Evolutionary conservation across 1,140 invertebrate species (phyloP), one percentile per base, ranked within the genome.

Genomic region (Drosophila repleta): DNA sequence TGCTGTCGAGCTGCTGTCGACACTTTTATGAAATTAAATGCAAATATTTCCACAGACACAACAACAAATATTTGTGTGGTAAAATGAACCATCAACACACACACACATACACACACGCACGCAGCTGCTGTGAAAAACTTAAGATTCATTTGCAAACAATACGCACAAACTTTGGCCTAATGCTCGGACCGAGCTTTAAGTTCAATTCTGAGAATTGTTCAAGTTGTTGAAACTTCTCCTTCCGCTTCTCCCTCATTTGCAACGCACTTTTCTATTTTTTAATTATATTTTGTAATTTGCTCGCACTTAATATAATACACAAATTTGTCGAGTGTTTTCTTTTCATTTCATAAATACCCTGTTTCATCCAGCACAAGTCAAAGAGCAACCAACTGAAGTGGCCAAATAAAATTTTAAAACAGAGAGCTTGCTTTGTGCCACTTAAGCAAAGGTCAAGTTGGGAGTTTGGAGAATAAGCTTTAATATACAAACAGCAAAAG

Each of bases 111-210:
- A 74, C 43, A 32, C 37, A 5, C 49, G 35, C 51, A 37, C 63
- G 66, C 43, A 39, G 26, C 51, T 43, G n/a, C 32, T 24, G n/a
- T 26, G 6, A 13, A 13, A 43, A 57, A 57, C 39, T 57, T 57
- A 70, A 79, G 76, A 75, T 79, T 75, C 74, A 79, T 79, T 79
- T 79, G 76, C 76, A 79, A 79, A 79, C 76, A 79, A 79, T 79
- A 53, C 48, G 55, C 49, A 24, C 43, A 55, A 62, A 51, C 64
- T 60, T 46, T 43, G 39, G 39, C 39, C 48, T 45, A 61, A 61
- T 67, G 29, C 35, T n/a, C 24, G 35, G 29, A 21, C 20, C 35
- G 7, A 4, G 35, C 32, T 18, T 53, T 35, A 20, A 39, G 29
- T 45, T 11, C 46, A 43, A 72, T 61, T 63, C 67, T 69, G 67